Base-by-base conservation (phyloP, 2,888 invertebrate genomes). In the Orchestes rusci region DNA sequence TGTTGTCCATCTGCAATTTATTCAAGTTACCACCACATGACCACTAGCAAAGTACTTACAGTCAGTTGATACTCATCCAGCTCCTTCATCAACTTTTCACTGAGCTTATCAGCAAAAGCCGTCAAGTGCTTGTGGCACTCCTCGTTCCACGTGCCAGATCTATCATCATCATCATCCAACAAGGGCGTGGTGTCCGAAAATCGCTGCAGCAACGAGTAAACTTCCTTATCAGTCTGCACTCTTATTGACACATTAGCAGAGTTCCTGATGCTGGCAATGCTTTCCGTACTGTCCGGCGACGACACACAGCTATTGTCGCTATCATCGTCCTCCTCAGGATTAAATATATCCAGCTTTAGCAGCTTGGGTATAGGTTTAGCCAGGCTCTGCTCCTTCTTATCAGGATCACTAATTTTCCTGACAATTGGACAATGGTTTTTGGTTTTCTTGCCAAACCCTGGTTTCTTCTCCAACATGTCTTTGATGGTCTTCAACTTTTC, bases 261-360 rank as follows among this genome's bases (percentile, higher is more conserved):
- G n/a, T n/a, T n/a, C n/a, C n/a, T n/a, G n/a, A 57, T 51, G 28
- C 54, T 57, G 31, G 89, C 87, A 1, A 90, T 89, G 60, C 88
- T 88, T 56, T 88, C 88, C 2, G 85, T 80, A 2, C 89, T 89
- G 62, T 89, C 89, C 2, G 90, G 89, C 0, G 90, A 89, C 1
- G 89, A 89, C 8, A 88, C 84, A 3, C 84, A 84, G 59, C 87
- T 88, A 0, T 88, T 89, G 63, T 91, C 91, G 59, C 89, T 90
- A 63, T 91, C 91, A 59, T 92, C 91, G 62, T 92, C 91, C 4
- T 84, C 88, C 60, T 89, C 91, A 1, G 91, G 91, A 69, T 92
- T 91, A 61, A 89, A 92, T 3, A 91, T 71, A 61, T 91, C 91
- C 43, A 90, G 66, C 1, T 87, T 82, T 60, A 89, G 73, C 12